phyloP scores from a whole-genome alignment of 2,113 vertebrate genomes.

The Bambusicola thoracicus region DNA sequence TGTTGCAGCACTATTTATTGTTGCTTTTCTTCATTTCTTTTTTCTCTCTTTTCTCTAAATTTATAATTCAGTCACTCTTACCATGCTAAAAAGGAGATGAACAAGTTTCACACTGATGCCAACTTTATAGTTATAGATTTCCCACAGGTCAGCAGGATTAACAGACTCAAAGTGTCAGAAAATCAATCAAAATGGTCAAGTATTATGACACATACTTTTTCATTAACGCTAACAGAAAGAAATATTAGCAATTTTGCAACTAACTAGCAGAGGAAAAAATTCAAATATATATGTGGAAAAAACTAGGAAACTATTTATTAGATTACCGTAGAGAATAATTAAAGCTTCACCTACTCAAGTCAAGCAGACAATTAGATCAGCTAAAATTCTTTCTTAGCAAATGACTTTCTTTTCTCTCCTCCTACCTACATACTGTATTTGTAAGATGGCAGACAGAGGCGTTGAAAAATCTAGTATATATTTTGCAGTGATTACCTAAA shows the following conservation, averaged over 20 bases:
- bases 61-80: not conserved
- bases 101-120: not conserved
- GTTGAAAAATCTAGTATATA: not conserved
- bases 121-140: not conserved
- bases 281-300: not conserved
- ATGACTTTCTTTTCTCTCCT: not conserved
- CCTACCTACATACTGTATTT: not conserved
- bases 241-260: not conserved
- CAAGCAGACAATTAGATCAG: not conserved
- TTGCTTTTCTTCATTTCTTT: not conserved
- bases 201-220: not conserved
- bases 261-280: not conserved
- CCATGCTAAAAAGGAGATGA: not conserved
- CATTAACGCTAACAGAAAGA: not conserved
- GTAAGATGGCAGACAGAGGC: not conserved
- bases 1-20: not conserved
- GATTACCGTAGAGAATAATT: not conserved
- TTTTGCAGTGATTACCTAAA: not conserved
- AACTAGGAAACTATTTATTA: not conserved
- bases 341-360: not conserved
- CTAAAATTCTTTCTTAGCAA: conserved; percentile 7
- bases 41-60: not conserved
- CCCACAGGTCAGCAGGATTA: not conserved
- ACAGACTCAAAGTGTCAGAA: not conserved
- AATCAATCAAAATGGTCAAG: not conserved